Base-by-base conservation (phyloP, 2,888 invertebrate genomes). In the Ophion ellenae region DNA sequence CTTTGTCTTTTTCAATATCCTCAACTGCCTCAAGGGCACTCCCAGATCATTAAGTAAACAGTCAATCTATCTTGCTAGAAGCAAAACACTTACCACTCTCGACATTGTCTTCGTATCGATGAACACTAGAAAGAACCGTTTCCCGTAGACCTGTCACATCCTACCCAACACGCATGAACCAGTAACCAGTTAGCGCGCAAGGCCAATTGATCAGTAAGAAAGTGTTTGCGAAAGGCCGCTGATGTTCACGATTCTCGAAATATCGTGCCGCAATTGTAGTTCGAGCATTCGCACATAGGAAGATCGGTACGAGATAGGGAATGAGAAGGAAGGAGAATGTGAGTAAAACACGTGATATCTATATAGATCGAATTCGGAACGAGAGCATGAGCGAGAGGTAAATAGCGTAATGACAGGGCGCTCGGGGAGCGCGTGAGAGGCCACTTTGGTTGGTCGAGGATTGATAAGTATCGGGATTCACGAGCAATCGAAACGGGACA, bases 391-490 rank as follows among this genome's bases (percentile, higher is more conserved):
- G 80, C 70, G 63, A 71, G 79, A 80, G 63, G 73, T 66, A 74
- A 81, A 81, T 75, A 53, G 73, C 75, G 83, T 92, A 93, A 92
- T 92, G 88, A 91, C 90, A 92, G 92, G 89, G 91, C 89, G 87
- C 90, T 82, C 66, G 82, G 36, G 63, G 64, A 81, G 84, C 76
- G 81, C 84, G 67, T 83, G 80, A 77, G 77, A 74, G 73, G 76
- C 85, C 85, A 83, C 85, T 86, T 86, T 74, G 83, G 85, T 83
- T 83, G 80, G 75, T 89, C 86, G 83, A 88, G 88, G 89, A 92
- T 92, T 91, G 92, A 92, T 93, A 92, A 92, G 91, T 90, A 92
- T 92, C 90, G 90, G 80, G 90, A 91, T 90, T 89, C 88, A 74
- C 73, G 86, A 90, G 88, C 91, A 91, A 92, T 92, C 91, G 92